Evolutionary conservation across 2,888 invertebrate species (phyloP).

Genomic region (Pantelozetes paolii): DNA sequence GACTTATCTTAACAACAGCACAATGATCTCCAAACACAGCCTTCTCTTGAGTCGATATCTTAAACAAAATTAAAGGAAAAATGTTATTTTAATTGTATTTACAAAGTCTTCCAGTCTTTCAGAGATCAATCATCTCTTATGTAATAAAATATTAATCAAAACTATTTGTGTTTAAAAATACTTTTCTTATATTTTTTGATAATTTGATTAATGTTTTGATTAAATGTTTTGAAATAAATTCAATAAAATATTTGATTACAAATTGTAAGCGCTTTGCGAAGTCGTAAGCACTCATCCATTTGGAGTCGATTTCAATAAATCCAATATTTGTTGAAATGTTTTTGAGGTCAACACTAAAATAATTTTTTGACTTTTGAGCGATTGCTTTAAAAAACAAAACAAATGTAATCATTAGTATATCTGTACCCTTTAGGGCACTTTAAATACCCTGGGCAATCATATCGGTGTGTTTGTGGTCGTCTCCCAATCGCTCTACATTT

Average conservation of each 20-base stretch:
- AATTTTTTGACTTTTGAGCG: neutral
- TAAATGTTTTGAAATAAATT: neutral
- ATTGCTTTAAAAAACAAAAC: neutral
- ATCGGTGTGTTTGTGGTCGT: constrained; percentile 44
- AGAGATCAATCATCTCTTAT: too few relatives aligned
- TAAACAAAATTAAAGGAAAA: too few relatives aligned
- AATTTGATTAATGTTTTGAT: too few relatives aligned
- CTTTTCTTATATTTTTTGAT: too few relatives aligned
- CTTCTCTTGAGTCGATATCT: constrained; percentile 27
- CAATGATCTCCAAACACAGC: neutral
- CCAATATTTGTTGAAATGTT: constrained; percentile 21
- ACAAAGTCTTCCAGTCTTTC: too few relatives aligned
- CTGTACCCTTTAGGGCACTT: neutral
- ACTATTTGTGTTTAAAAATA: too few relatives aligned
- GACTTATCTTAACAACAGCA: neutral
- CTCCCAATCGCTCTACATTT: constrained; percentile 63
- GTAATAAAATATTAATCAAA: too few relatives aligned
- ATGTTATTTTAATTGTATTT: too few relatives aligned
- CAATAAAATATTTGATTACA: neutral
- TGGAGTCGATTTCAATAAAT: constrained; percentile 1
- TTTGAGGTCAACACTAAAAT: constrained; percentile 23
- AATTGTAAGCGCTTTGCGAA: neutral
- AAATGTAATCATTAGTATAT: neutral
- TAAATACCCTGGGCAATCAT: constrained; percentile 24
- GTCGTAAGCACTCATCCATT: constrained; percentile 17